Percentiles rank a stretch among this genome's conserved stretches.
Evolutionary conservation across 2,888 invertebrate genomes (phyloP).

Genomic region (Tortrix viridana): DNA sequence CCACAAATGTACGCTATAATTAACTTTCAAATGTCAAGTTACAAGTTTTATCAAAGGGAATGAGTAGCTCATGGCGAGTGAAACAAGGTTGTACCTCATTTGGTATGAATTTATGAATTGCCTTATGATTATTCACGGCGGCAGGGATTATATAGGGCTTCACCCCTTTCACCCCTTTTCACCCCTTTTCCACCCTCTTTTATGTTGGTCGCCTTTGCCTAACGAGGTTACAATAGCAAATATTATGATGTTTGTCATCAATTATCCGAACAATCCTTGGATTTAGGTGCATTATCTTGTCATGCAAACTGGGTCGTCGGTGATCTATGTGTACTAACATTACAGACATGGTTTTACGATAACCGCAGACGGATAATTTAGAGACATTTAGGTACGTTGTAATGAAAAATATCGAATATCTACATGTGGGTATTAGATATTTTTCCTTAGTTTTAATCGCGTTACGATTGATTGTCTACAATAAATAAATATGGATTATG

Average conservation of each 20-base stretch:
- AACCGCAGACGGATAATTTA: too few relatives aligned
- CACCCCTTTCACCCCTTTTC: slow-evolving; percentile 4
- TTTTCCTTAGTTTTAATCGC: too few relatives aligned
- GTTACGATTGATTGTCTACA: too few relatives aligned
- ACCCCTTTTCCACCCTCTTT: slow-evolving; percentile 5
- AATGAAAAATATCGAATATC: too few relatives aligned
- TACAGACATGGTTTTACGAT: slow-evolving; percentile 1
- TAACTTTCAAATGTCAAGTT: too few relatives aligned
- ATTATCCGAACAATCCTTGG: slow-evolving; percentile 29
- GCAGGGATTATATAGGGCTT: slow-evolving; percentile 16
- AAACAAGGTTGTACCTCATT: slow-evolving; percentile 21
- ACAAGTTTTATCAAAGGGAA: slow-evolving; percentile 38
- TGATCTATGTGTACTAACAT: slow-evolving; percentile 14
- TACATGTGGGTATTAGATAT: too few relatives aligned
- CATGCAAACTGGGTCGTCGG: slow-evolving; percentile 8
- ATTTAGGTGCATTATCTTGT: slow-evolving; percentile 26
- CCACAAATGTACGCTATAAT: too few relatives aligned
- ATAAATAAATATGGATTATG: too few relatives aligned
- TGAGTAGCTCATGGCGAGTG: slow-evolving; percentile 12
- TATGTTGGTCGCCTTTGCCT: slow-evolving; percentile 21
- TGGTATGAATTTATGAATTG: slow-evolving; percentile 34
- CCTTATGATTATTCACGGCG: slow-evolving; percentile 31
- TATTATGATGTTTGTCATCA: slow-evolving; percentile 29
- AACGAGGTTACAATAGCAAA: slow-evolving; percentile 30
- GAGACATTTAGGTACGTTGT: too few relatives aligned